These are phyloP conservation scores for Masticophis lateralis DNA, from an alignment of 2,797 vertebrate species.

Conservation along the genomic window DNA sequence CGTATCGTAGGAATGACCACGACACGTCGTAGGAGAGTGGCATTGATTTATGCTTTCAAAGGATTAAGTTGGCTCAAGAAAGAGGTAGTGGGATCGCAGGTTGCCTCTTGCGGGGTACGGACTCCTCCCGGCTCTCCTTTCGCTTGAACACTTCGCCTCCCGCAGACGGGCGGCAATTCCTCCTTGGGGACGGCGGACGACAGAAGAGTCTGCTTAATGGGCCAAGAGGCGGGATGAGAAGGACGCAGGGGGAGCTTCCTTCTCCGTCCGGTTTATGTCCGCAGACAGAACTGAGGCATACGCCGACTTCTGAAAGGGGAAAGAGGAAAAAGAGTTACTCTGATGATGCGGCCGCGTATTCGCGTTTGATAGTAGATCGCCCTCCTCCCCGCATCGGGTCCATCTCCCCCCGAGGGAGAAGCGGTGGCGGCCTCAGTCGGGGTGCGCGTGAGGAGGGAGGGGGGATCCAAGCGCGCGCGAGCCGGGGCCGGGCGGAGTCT, in stretches of 20 bases:
- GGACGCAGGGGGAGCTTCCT: neutral
- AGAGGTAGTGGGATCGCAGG: neutral
- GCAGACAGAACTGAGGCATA: too few relatives aligned
- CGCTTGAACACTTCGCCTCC: neutral
- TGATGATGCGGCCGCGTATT: neutral
- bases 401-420: neutral
- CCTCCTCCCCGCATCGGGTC: neutral
- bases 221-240: neutral
- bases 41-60: neutral
- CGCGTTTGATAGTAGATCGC: neutral
- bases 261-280: neutral
- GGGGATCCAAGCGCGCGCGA: conserved; percentile 49
- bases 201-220: neutral
- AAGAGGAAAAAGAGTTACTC: too few relatives aligned
- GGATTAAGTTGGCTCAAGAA: neutral
- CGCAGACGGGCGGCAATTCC: neutral
- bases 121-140: neutral
- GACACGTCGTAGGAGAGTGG: neutral
- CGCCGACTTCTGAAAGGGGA: neutral
- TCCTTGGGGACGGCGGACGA: neutral
- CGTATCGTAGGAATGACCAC: neutral
- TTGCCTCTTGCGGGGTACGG: neutral
- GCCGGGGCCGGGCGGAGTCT: conserved; percentile 66
- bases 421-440: neutral
- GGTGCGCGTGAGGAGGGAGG: conserved; percentile 46